Base-by-base conservation (phyloP, 2,888 invertebrate genomes). In the Colostygia pectinataria region DNA sequence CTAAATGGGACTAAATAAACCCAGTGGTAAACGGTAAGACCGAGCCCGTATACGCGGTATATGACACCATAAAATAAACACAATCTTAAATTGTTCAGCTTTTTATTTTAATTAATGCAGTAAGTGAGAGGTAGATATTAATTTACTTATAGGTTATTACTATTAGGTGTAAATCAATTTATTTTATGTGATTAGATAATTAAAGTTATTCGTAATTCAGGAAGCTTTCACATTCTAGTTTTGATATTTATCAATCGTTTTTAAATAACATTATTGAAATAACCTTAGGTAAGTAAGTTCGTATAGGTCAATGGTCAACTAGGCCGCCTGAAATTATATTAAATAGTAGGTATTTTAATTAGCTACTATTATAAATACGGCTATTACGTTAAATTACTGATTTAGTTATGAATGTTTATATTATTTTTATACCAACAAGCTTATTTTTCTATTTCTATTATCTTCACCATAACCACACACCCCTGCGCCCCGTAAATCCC, bases 111-210 rank as follows among this genome's bases (percentile, higher is more conserved):
- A 28, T 24, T 33, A 41, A 39, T 52, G 14, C 2, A 10, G 24
- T 23, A 9, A 48, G 33, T 47, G 38, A 38, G 38, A 43, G 5
- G 12, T 14, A 3, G 23, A 4, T 36, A 24, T 36, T 15, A 32
- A 32, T 15, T n/a, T 15, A 36, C 20, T 5, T 20, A 20, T 25
- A 14, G 20, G 12, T 38, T 9, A 15, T 15, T 2, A 24, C 5
- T 27, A 27, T 27, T 12, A 20, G n/a, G 12, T 13, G 13, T 5
- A 40, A 47, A 50, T 32, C 39, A 46, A 54, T 54, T 37, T 43
- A 47, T 47, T 50, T 54, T 40, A 47, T 46, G 42, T 33, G 29
- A 45, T 42, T 24, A 40, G n/a, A 24, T 40, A 40, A 31, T 40
- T 14, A 32, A 40, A 31, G 32, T 3, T 20, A 29, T 18, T 20